Percentiles rank a stretch among this genome's conserved stretches.
These are phyloP conservation scores for Schizopygopsis malacanthus DNA, from an alignment of 2,797 vertebrate species.

Conservation along the genomic window DNA sequence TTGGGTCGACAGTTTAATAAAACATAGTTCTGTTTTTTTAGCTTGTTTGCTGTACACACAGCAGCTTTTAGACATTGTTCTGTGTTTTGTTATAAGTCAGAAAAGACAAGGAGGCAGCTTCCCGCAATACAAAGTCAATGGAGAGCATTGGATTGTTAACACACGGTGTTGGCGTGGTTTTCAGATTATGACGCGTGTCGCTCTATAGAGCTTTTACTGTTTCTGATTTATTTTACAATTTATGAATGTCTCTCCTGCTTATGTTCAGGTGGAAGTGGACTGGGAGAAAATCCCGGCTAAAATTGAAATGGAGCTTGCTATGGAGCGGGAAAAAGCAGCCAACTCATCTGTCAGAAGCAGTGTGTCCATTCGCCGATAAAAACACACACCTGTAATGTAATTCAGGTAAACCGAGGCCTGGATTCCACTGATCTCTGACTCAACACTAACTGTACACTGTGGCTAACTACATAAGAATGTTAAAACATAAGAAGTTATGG, in stretches of 20 bases:
- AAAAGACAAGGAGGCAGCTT: no score
- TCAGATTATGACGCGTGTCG: no score
- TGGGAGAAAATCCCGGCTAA: conserved; percentile 98
- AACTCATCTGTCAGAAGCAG: conserved; percentile 73
- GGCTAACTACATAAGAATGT: neutral
- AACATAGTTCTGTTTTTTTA: no score
- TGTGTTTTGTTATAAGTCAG: no score
- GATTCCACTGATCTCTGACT: neutral
- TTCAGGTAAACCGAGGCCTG: neutral
- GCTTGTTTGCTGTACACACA: no score
- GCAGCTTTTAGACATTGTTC: no score
- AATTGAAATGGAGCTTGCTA: conserved; percentile 92
- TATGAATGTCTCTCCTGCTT: conserved; percentile 14
- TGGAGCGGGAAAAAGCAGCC: conserved; percentile 86
- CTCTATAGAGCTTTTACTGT: neutral
- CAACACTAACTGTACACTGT: neutral
- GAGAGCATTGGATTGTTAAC: no score
- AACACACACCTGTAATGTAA: conserved; percentile 13
- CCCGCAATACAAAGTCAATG: no score
- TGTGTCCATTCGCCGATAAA: conserved; percentile 72
- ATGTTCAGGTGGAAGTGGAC: conserved; percentile 90
- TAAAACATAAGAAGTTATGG: neutral
- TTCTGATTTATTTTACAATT: neutral
- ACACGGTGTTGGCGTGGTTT: no score
- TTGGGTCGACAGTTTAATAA: no score